Percentiles rank a stretch among this genome's conserved stretches.
These are phyloP conservation scores for Rhinoptilus africanus DNA, from an alignment of 2,113 vertebrate species.

Conservation along the genomic window DNA sequence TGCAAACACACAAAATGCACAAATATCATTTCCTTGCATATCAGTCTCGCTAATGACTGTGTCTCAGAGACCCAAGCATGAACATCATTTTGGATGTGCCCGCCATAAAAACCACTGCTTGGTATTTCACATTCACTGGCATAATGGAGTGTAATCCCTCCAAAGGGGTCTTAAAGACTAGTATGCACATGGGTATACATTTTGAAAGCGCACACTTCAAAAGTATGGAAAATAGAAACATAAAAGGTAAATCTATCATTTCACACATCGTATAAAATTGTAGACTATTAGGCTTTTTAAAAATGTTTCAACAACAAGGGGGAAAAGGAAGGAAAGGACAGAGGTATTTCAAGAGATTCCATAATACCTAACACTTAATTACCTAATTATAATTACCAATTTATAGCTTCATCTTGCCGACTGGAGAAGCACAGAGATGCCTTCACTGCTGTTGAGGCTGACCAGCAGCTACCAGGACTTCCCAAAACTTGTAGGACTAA, in stretches of 20 bases:
- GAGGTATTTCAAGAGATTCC: neutral
- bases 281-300: neutral
- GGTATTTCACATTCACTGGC: neutral
- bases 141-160: neutral
- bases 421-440: neutral
- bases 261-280: neutral
- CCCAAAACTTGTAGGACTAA: neutral
- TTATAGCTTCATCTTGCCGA: neutral
- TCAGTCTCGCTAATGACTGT: neutral
- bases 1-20: neutral
- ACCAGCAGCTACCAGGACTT: neutral
- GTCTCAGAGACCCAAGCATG: neutral
- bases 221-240: neutral
- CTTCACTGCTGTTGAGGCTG: neutral
- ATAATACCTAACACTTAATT: neutral
- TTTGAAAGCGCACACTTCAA: neutral
- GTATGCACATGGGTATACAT: neutral
- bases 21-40: neutral
- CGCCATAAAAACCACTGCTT: neutral
- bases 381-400: neutral
- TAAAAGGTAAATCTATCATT: neutral
- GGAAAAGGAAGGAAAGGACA: neutral
- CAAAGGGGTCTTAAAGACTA: neutral
- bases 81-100: neutral
- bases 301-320: neutral